phyloP scores from a whole-genome alignment of 2,797 vertebrate genomes.

The Thamnophis elegans region DNA sequence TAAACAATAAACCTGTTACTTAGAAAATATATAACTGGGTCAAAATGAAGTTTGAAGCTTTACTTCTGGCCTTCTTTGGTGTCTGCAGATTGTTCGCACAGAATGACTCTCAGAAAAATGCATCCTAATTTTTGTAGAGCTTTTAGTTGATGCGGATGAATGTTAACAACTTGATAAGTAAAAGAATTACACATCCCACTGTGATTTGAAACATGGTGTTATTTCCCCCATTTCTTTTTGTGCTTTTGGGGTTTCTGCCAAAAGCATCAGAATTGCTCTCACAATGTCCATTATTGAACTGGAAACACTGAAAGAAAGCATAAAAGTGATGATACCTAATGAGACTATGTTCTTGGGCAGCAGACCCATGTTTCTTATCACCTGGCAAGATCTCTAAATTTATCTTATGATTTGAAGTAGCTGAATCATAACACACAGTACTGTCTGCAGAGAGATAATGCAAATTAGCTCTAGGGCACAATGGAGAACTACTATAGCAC shows the following conservation, averaged over 20 bases:
- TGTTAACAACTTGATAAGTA: neutral
- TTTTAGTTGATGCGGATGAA: neutral
- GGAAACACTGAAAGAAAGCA: neutral
- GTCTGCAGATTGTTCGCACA: neutral
- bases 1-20: neutral
- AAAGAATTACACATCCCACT: neutral
- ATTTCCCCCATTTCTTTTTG: neutral
- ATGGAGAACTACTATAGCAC: neutral
- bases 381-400: neutral
- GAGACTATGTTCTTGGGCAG: neutral
- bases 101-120: neutral
- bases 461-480: neutral
- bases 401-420: neutral
- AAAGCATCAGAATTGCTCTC: neutral
- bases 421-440: neutral
- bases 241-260: neutral
- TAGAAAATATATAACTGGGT: constrained; percentile 10
- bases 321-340: neutral
- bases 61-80: neutral
- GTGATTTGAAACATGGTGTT: neutral
- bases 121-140: neutral
- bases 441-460: neutral
- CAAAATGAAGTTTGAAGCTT: constrained; percentile 10
- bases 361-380: neutral
- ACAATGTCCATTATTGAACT: neutral